phyloP scores from a whole-genome alignment of 2,797 vertebrate genomes.

The Dipus sagitta region DNA sequence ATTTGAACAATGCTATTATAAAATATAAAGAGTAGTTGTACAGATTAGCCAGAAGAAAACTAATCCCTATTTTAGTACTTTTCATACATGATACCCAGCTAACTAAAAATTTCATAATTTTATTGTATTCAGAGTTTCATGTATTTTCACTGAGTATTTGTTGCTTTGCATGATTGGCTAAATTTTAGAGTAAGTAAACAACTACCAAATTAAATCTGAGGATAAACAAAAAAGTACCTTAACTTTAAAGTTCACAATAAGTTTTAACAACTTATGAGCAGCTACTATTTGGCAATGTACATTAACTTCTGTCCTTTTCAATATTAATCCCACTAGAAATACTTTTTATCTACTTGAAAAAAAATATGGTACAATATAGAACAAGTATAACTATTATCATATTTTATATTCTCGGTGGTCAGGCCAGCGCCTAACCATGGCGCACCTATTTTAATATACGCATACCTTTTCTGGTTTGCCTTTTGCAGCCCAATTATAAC shows the following conservation, averaged over 20 bases:
- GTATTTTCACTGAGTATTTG: not conserved
- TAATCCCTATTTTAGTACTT: not conserved
- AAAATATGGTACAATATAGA: not conserved
- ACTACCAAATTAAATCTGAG: not conserved
- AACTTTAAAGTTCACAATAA: not conserved
- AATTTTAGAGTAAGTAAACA: not conserved
- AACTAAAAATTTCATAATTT: not conserved
- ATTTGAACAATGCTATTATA: conserved; percentile 49
- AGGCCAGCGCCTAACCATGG: not conserved
- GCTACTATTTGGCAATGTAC: not conserved
- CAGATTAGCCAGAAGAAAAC: not conserved
- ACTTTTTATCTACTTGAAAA: conserved; percentile 27
- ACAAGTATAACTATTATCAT: not conserved
- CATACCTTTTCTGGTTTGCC: not conserved
- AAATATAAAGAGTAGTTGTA: not conserved
- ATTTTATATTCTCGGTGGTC: not conserved
- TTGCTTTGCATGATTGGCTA: not conserved
- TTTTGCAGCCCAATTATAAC: not conserved
- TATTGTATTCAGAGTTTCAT: not conserved
- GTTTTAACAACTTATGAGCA: conserved; percentile 21
- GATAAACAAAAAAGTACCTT: not conserved
- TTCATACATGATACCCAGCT: not conserved
- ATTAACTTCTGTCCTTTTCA: not conserved
- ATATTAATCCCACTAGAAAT: not conserved
- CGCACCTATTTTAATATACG: not conserved